Conservation (phyloP, 2,797 vertebrate species). For the Poecile montanus region DNA sequence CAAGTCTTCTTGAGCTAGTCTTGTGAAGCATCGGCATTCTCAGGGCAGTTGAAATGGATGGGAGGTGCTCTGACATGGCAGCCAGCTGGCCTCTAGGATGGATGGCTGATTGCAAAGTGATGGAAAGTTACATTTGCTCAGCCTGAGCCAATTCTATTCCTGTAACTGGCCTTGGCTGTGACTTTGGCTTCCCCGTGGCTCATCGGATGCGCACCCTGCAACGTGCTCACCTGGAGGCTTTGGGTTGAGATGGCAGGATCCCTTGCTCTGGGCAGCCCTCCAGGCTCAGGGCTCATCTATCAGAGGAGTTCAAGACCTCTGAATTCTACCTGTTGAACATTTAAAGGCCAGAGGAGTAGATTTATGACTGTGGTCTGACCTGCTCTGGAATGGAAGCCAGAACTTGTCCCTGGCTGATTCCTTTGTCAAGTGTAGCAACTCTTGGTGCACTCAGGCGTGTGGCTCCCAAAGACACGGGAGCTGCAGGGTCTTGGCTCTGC, state of each 20-base stretch:
- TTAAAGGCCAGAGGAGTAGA: neutral
- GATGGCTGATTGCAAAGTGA: neutral
- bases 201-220: neutral
- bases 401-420: neutral
- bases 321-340: neutral
- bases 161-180: neutral
- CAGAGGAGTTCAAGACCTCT: neutral
- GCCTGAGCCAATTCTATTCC: conserved; percentile 27
- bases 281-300: neutral
- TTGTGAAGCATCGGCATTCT: neutral
- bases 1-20: conserved; percentile 10
- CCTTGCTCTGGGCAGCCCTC: neutral
- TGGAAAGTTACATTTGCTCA: neutral
- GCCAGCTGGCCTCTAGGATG: conserved; percentile 24
- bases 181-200: neutral
- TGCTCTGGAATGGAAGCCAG: neutral
- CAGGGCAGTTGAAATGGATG: conserved; percentile 17
- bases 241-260: neutral
- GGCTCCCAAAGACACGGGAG: neutral
- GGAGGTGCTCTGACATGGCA: neutral
- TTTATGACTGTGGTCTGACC: neutral
- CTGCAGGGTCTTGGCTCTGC: neutral
- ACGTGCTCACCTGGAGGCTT: neutral
- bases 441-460: accelerated
- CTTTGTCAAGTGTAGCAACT: neutral